Base-by-base conservation (phyloP, 2,888 invertebrate species). In the Erannis defoliaria region DNA sequence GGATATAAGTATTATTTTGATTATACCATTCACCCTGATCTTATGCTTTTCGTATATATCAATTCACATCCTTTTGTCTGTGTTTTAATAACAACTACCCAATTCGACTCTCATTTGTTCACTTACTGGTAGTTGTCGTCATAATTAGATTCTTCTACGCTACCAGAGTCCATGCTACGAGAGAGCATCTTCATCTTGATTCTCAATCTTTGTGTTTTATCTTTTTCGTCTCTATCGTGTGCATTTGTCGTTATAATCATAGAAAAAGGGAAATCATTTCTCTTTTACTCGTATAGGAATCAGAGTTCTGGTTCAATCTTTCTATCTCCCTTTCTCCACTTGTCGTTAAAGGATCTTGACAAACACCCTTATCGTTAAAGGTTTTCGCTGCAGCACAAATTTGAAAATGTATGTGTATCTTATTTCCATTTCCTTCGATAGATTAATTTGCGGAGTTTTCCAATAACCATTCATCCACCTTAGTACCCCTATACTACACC, bases 261-360 rank as follows among this genome's bases (percentile, higher is more conserved):
- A 43, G 14, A 2, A 23, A 43, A 14, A 23, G 23, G 6, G n/a
- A 26, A 23, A 43, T 23, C 6, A 43, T 14, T n/a, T 10, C 12
- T 40, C 19, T 12, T 42, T 21, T 23, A n/a, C 29, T 16, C 29
- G 29, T 29, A 29, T 45, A 8, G 8, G 26, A 26, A 31, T 31
- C 6, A 14, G 23, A 26, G 10, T 16, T 29, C 45, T 23, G n/a
- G n/a, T 14, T 73, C 76, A 78, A 80, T 82, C 82, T 81, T 81
- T 76, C 57, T 38, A 67, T 71, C 74, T 72, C 70, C 74, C 72
- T 79, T 73, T 73, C n/a, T n/a, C n/a, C n/a, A n/a, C n/a, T n/a
- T n/a, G n/a, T 76, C 71, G 71, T 74, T 70, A 73, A 18, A 71
- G 67, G 56, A 69, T 58, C 72, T 79, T 80, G 74, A 80, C 75